Evolutionary conservation across 2,797 vertebrate genomes (phyloP).

Genomic region (Pangasius sanitwongsei): DNA sequence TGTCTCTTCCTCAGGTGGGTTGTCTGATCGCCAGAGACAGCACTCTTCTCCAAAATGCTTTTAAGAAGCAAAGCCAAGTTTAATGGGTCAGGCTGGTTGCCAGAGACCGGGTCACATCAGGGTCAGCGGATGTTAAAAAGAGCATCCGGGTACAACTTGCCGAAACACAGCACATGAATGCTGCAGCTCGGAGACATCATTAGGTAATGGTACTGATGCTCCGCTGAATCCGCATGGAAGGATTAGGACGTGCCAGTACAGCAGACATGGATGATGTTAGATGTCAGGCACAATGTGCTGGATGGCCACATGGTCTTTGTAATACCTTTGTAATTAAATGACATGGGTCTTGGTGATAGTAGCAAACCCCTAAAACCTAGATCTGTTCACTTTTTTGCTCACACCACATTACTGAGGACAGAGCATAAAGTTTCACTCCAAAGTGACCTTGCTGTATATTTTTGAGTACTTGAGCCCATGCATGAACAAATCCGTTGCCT

Average conservation of each 20-base stretch:
- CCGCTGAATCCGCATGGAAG: neutral
- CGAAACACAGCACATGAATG: conserved; percentile 41
- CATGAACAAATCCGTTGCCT: neutral
- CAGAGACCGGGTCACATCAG: conserved; percentile 50
- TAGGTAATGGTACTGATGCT: conserved; percentile 41
- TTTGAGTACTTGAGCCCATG: neutral
- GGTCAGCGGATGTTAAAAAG: conserved; percentile 57
- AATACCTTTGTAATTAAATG: conserved; percentile 37
- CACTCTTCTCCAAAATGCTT: conserved; percentile 45
- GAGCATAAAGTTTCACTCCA: neutral
- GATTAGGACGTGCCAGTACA: conserved; percentile 33
- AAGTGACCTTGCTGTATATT: neutral
- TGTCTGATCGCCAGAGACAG: conserved; percentile 39
- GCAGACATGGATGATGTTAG: conserved; percentile 44
- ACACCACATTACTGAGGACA: conserved; percentile 20
- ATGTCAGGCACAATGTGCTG: conserved; percentile 39
- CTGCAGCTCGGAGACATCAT: conserved; percentile 32
- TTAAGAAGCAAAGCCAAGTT: conserved; percentile 55
- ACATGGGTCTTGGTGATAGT: neutral
- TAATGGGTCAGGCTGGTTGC: conserved; percentile 49
- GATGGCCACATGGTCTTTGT: conserved; percentile 41
- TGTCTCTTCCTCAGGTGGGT: conserved; percentile 31
- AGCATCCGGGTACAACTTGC: conserved; percentile 45
- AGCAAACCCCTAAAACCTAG: neutral
- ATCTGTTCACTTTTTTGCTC: conserved; percentile 2